These are phyloP conservation scores for Hypena proboscidalis DNA, from an alignment of 2,888 invertebrate species.

Conservation along the genomic window DNA sequence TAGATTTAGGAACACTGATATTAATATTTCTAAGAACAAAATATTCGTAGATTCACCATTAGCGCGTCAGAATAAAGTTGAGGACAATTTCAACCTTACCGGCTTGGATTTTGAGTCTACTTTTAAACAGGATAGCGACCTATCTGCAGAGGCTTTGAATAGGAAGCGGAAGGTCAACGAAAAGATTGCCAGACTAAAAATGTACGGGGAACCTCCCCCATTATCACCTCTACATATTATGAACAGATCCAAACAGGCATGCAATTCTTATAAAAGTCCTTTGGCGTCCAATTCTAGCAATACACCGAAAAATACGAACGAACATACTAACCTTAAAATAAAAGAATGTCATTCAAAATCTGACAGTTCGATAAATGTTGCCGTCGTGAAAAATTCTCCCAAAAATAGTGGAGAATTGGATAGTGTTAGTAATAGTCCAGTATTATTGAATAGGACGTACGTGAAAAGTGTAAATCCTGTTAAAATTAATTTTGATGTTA, in stretches of 20 bases:
- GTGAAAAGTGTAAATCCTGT: constrained; percentile 63
- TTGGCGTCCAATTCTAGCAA: constrained; percentile 48
- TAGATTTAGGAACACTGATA: constrained; percentile 57
- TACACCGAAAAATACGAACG: constrained; percentile 6
- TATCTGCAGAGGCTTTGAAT: constrained; percentile 57
- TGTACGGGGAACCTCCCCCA: constrained; percentile 84
- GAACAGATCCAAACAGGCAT: constrained; percentile 64
- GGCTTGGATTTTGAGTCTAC: constrained; percentile 78
- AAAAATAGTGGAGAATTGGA: constrained; percentile 29
- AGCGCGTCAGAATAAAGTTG: constrained; percentile 33
- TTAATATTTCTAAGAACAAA: constrained; percentile 61
- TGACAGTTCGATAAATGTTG: constrained; percentile 46
- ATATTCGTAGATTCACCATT: constrained; percentile 66
- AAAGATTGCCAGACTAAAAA: constrained; percentile 79
- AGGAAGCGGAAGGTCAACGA: constrained; percentile 65
- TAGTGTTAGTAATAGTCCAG: constrained; percentile 50
- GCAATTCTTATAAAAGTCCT: constrained; percentile 72
- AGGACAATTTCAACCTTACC: constrained; percentile 64
- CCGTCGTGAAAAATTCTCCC: constrained; percentile 41
- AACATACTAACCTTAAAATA: constrained; percentile 3
- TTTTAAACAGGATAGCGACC: constrained; percentile 64
- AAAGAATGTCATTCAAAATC: constrained; percentile 5
- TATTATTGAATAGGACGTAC: constrained; percentile 56
- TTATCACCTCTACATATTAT: constrained; percentile 78
- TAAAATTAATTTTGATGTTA: constrained; percentile 41